Evolutionary conservation across 2,888 invertebrate species (phyloP), one percentile per base, ranked within the genome.

Genomic region (Cecidostiba fungosa): DNA sequence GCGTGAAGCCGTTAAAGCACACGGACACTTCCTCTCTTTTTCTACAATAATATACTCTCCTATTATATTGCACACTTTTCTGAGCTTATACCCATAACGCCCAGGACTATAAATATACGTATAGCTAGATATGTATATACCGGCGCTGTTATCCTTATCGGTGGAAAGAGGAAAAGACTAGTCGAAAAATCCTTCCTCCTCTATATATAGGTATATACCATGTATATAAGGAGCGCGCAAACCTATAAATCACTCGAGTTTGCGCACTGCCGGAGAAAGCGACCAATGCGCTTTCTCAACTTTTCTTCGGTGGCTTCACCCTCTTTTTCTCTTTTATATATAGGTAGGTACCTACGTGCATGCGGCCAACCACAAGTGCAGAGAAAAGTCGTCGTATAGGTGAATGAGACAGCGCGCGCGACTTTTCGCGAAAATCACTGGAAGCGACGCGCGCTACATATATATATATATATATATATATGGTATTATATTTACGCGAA

Each of bases 211-310:
- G 10, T 43, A 1, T 43, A 12, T 12, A 2, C 2, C 10, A 10
- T 39, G 12, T 39, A 2, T 39, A 6, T 36, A 36, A 36, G 32
- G 36, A 66, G 32, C 76, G 3, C 23, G 32, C 47, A 26, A 32
- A 73, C 50, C 32, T 47, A 84, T 84, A 77, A 82, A 84, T 78
- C 83, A 77, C 43, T 77, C 26, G 70, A 72, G 77, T 59, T n/a
- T 72, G 69, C 77, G 77, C 70, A 70, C 77, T 77, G 36, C 39
- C 32, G 12, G 6, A 70, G 69, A 69, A 43, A 29, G 32, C 26
- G 66, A 29, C 29, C 23, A 29, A 12, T 14, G 23, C 66, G 66
- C 66, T 66, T 66, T 66, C 66, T 29, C 29, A 66, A 66, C 66
- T 66, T 66, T 66, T 66, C 12, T 66, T 66, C 23, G 26, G 12